Evolutionary conservation across 1,140 invertebrate genomes (phyloP).

Genomic region (Drosophila athabasca): DNA sequence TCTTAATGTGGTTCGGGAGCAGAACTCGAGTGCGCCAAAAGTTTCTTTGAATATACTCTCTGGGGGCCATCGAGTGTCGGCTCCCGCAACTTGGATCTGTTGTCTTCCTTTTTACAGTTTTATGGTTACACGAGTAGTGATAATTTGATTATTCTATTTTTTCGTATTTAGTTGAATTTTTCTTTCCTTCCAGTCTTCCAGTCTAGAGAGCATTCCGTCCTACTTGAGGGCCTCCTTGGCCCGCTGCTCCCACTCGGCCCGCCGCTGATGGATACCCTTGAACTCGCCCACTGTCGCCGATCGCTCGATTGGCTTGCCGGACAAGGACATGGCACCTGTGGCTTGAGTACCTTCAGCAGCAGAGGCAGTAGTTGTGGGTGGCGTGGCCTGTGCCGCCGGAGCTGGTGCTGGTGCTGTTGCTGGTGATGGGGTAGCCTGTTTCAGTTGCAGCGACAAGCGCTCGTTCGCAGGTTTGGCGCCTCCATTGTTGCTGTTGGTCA

Average conservation of each 20-base stretch:
- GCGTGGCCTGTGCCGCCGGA: slow-evolving; percentile 8
- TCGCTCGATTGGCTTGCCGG: slow-evolving; percentile 67
- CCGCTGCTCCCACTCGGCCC: slow-evolving; percentile 90
- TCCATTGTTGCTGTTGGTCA: slow-evolving; percentile 26
- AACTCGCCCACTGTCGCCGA: slow-evolving; percentile 84
- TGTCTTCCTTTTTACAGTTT: slow-evolving; percentile 3
- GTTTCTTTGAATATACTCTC: slow-evolving; percentile 35
- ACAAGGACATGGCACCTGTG: slow-evolving; percentile 31
- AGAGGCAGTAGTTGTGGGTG: neutral
- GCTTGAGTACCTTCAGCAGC: neutral
- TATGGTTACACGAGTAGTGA: slow-evolving; percentile 21
- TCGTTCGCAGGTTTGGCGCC: slow-evolving; percentile 34
- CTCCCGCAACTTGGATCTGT: slow-evolving; percentile 24
- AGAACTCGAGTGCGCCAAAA: slow-evolving; percentile 18
- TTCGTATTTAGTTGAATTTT: slow-evolving; percentile 14
- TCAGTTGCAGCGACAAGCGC: slow-evolving; percentile 52
- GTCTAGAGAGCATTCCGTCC: slow-evolving; percentile 1
- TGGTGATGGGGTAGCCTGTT: slow-evolving; percentile 37
- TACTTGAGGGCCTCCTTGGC: slow-evolving; percentile 87
- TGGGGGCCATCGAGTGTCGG: neutral
- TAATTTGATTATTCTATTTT: slow-evolving; percentile 38
- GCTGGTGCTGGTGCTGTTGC: slow-evolving; percentile 22
- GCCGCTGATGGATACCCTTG: slow-evolving; percentile 89
- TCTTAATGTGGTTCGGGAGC: slow-evolving; percentile 19
- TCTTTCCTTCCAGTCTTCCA: neutral